These are phyloP conservation scores for Tetheella fluctuosa DNA, from an alignment of 2,888 invertebrate species.

Conservation along the genomic window DNA sequence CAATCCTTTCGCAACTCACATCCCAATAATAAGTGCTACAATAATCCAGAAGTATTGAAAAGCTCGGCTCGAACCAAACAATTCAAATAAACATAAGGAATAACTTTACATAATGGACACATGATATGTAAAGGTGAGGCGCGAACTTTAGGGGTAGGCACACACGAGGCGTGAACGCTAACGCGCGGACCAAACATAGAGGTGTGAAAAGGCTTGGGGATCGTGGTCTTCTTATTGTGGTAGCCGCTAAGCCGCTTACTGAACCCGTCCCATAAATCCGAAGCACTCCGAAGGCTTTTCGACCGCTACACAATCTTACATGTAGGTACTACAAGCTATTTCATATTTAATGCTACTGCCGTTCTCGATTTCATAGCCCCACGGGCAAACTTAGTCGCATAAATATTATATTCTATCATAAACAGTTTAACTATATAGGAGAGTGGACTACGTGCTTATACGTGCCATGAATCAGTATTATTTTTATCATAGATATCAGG, in stretches of 20 bases:
- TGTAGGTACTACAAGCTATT: conserved; percentile 18
- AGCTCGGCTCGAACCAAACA: conserved; percentile 25
- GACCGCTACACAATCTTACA: conserved; percentile 14
- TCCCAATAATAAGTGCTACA: conserved; percentile 13
- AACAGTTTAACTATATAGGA: background rate
- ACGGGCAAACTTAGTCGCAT: background rate
- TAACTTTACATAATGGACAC: conserved; percentile 63
- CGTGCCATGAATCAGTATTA: too few relatives aligned
- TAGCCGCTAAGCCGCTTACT: conserved; percentile 75
- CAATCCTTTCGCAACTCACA: conserved; percentile 9
- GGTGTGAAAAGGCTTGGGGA: conserved; percentile 78
- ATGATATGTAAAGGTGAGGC: conserved; percentile 74
- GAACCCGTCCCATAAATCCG: conserved; percentile 70
- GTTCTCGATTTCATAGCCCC: conserved; percentile 12
- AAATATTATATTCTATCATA: background rate
- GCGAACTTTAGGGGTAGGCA: conserved; percentile 79
- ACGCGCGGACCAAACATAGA: conserved; percentile 75
- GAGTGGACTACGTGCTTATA: too few relatives aligned
- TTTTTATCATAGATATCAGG: too few relatives aligned
- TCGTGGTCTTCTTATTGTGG: conserved; percentile 70
- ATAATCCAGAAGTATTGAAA: conserved; percentile 28
- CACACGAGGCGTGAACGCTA: conserved; percentile 80
- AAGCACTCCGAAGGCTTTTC: conserved; percentile 23
- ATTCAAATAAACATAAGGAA: conserved; percentile 40
- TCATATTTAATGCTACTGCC: conserved; percentile 23